A percentile compares a stretch with the other conserved stretches of the same genome.
These are phyloP conservation scores for Cyclargus thomasi DNA, from an alignment of 1,140 invertebrate species.

Conservation along the genomic window DNA sequence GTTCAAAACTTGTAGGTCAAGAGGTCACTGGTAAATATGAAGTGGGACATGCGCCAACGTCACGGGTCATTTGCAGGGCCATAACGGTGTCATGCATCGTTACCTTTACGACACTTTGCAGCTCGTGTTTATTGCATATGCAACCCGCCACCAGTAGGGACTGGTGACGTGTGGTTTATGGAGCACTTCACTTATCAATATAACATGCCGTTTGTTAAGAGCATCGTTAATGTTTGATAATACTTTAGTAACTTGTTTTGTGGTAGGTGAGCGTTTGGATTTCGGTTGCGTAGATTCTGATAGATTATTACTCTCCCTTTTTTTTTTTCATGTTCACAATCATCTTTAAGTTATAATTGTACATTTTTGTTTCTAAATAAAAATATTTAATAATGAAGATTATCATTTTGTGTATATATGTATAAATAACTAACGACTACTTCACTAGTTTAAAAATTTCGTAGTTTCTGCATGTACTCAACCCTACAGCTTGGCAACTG, in stretches of 20 bases:
- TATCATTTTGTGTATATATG: no score
- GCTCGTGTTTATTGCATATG: not conserved
- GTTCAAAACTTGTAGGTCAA: not conserved
- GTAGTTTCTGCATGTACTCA: no score
- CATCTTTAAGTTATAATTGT: no score
- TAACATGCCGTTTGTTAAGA: not conserved
- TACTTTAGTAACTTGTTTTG: no score
- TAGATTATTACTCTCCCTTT: no score
- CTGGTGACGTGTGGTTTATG: not conserved
- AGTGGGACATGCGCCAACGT: not conserved
- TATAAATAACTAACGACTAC: no score
- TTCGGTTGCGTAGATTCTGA: no score
- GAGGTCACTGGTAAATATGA: not conserved
- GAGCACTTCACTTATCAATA: not conserved
- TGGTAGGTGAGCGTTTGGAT: no score
- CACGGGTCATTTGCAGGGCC: slow-evolving; percentile 4
- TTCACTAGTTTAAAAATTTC: no score
- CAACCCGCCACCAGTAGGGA: not conserved
- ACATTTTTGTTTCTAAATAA: no score
- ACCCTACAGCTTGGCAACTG: not conserved
- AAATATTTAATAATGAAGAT: no score
- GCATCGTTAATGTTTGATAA: not conserved
- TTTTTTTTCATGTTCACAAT: no score
- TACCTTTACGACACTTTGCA: slow-evolving; percentile 10
- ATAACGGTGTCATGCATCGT: slow-evolving; percentile 6